Evolutionary conservation across 2,888 invertebrate species (phyloP), one percentile per base, ranked within the genome.

Genomic region (Hypselothyrea guttata): DNA sequence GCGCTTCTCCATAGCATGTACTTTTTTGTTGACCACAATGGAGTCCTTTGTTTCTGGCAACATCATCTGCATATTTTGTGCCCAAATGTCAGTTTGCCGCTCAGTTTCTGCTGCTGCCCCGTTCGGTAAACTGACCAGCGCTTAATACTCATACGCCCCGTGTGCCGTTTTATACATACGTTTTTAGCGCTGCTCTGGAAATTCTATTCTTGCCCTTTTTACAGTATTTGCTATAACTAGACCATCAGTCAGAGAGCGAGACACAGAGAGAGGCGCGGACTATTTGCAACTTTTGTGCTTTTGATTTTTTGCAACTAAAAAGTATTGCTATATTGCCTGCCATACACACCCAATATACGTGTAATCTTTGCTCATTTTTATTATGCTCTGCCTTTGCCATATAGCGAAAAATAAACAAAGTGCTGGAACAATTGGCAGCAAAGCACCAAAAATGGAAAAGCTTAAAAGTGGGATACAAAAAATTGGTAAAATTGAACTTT

Each of bases 311-410:
- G 48, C 40, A 41, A 49, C 52, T 49, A 65, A 57, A 67, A 63
- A 40, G 28, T 42, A 31, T 47, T 47, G 46, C 13, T 48, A 37
- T 48, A n/a, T 62, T 54, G 47, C 47, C 16, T 34, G 27, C 7
- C 27, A 28, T 28, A 1, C 9, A 15, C 7, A 35, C 12, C 12
- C 12, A 8, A 7, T n/a, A 9, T 41, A 4, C 5, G 18, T 31
- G 38, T 28, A 27, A 46, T 37, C 51, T 67, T 18, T 33, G 55
- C 54, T 54, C 48, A 65, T 59, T 74, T 78, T 74, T 57, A n/a
- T n/a, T n/a, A 67, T 62, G 56, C 52, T 66, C 63, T 79, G 55
- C 57, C 41, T 51, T 83, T 63, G 44, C 41, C 54, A 48, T 41
- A 42, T 54, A 57, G 37, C 35, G 37, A 38, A 35, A 75, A 79